Percentiles rank a stretch among this genome's conserved stretches.
Evolutionary conservation across 1,140 invertebrate genomes (phyloP).

Genomic region (Micrasema longulum): DNA sequence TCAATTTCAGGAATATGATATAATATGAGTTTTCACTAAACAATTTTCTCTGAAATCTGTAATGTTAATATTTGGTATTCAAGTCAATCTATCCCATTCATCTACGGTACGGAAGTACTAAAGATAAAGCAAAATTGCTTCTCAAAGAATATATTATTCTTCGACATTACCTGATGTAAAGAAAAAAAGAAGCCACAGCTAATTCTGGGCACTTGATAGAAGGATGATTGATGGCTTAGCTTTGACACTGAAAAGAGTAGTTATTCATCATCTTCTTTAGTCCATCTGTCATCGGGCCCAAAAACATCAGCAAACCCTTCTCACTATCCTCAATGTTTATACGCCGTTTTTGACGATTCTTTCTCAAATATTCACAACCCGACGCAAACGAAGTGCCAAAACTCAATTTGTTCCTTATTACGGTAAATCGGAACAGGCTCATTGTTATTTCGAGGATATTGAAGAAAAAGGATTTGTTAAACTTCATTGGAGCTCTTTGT

Average conservation of each 20-base stretch:
- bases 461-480: conserved; percentile 22
- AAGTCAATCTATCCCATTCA: too few relatives aligned
- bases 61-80: too few relatives aligned
- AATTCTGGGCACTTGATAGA: conserved; percentile 47
- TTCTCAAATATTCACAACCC: conserved; percentile 17
- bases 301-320: conserved; percentile 4
- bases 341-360: conserved; percentile 25
- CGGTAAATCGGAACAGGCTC: not conserved
- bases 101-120: too few relatives aligned
- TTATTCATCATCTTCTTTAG: conserved; percentile 46
- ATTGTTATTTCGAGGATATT: conserved; percentile 11
- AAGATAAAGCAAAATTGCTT: too few relatives aligned
- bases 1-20: too few relatives aligned
- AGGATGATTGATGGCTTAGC: conserved; percentile 51
- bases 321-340: conserved; percentile 12
- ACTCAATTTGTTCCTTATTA: conserved; percentile 24
- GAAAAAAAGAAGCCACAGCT: conserved; percentile 40
- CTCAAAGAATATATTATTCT: not conserved
- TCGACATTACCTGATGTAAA: conserved; percentile 11
- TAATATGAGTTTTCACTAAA: too few relatives aligned
- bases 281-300: conserved; percentile 44
- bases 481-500: conserved; percentile 11
- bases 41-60: too few relatives aligned
- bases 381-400: conserved; percentile 4
- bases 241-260: conserved; percentile 25